These are phyloP conservation scores for Tragulus kanchil DNA, from an alignment of 2,113 vertebrate genomes.

Conservation along the genomic window DNA sequence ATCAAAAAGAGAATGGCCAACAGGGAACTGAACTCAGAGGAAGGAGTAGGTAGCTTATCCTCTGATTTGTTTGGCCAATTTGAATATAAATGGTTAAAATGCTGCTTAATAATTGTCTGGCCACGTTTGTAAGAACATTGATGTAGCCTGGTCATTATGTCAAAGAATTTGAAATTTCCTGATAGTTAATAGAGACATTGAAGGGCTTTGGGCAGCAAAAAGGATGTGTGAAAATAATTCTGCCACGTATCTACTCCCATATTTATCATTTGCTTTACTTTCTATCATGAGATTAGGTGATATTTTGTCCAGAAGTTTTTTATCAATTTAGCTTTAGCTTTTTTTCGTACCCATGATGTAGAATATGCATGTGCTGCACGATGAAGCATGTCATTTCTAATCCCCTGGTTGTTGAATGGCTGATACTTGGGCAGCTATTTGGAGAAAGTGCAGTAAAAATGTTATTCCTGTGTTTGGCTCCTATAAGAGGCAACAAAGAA, in stretches of 20 bases:
- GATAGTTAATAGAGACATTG: conserved; percentile 65
- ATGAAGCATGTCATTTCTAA: background rate
- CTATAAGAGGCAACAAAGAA: background rate
- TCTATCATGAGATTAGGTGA: conserved; percentile 2
- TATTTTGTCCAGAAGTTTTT: conserved; percentile 62
- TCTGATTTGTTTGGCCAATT: conserved; percentile 42
- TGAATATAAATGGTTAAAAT: conserved; percentile 78
- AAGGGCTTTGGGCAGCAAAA: conserved; percentile 56
- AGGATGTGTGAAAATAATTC: conserved; percentile 50
- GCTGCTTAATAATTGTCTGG: conserved; percentile 79
- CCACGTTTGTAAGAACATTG: conserved; percentile 75
- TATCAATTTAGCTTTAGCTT: too few species aligned
- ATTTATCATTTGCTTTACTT: conserved; percentile 49
- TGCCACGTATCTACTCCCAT: background rate
- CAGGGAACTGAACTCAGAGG: conserved; percentile 58
- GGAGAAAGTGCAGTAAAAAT: background rate
- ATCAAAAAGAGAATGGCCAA: conserved; percentile 66
- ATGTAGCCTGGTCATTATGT: conserved; percentile 67
- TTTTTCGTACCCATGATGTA: too few species aligned
- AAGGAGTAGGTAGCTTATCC: conserved; percentile 45
- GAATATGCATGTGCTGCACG: background rate
- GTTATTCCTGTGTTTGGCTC: background rate
- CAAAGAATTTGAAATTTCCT: conserved; percentile 75
- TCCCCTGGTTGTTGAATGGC: background rate
- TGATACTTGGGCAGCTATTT: background rate